Percentiles rank a stretch among this genome's conserved stretches.
phyloP scores from a whole-genome alignment of 2,888 invertebrate species.

The Drosophila paracracens region DNA sequence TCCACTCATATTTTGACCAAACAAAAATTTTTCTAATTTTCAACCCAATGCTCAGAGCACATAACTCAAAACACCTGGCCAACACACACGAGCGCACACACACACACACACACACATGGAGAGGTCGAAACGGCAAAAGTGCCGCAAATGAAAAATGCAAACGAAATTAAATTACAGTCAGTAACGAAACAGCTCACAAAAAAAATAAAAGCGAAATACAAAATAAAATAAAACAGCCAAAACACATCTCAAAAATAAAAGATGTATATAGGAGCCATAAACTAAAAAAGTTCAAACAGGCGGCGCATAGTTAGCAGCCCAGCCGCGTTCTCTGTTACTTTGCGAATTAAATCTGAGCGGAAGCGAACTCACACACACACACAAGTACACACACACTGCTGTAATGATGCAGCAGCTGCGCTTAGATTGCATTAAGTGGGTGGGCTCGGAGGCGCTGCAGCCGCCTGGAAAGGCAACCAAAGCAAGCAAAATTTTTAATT shows the following conservation, averaged over 20 bases:
- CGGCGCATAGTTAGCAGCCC: constrained; percentile 72
- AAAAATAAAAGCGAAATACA: constrained; percentile 22
- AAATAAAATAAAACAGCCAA: constrained; percentile 19
- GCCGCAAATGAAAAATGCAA: constrained; percentile 82
- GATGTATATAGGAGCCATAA: constrained; percentile 28
- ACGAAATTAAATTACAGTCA: constrained; percentile 79
- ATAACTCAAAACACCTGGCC: constrained; percentile 73
- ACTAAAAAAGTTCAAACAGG: constrained; percentile 76
- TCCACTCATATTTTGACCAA: constrained; percentile 36
- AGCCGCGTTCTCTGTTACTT: constrained; percentile 62
- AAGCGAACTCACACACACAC: constrained; percentile 54
- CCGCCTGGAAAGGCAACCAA: constrained; percentile 34
- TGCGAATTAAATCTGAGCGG: constrained; percentile 81
- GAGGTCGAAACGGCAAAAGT: constrained; percentile 66
- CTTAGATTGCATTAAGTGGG: constrained; percentile 82
- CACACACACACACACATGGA: constrained; percentile 12
- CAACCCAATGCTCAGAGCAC: constrained; percentile 68
- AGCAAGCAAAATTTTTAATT: constrained; percentile 74
- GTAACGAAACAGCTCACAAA: constrained; percentile 70
- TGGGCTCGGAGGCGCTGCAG: constrained; percentile 54
- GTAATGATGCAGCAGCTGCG: constrained; percentile 82
- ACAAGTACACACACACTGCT: constrained; percentile 31
- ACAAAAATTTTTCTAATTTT: constrained; percentile 59
- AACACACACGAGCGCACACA: constrained; percentile 14
- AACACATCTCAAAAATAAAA: constrained; percentile 33